Evolutionary conservation across 2,888 invertebrate genomes (phyloP).

Genomic region (Dendrolimus houi): DNA sequence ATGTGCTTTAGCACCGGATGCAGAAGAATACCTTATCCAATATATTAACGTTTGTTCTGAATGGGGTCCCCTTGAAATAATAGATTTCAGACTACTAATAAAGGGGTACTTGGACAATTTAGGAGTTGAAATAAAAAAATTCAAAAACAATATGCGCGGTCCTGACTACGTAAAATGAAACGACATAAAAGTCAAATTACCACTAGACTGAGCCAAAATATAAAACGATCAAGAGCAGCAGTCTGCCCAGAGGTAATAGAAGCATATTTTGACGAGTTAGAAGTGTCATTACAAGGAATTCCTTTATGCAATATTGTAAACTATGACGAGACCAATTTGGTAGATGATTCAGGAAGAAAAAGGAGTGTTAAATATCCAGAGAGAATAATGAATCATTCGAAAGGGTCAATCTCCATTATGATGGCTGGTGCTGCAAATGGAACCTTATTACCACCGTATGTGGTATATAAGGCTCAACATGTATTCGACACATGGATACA

Average conservation of each 20-base stretch:
- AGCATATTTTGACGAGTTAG: slow-evolving; percentile 9
- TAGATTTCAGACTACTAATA: slow-evolving; percentile 9
- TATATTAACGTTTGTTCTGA: slow-evolving; percentile 9
- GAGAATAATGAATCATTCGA: slow-evolving; percentile 1
- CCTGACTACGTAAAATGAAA: slow-evolving; percentile 3
- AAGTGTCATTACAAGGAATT: not conserved
- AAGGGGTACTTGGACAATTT: slow-evolving; percentile 11
- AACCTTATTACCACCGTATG: slow-evolving; percentile 1
- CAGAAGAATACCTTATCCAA: slow-evolving; percentile 9
- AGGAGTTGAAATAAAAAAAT: slow-evolving; percentile 1
- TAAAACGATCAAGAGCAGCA: slow-evolving; percentile 14
- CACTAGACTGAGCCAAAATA: slow-evolving; percentile 8
- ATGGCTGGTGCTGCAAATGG: slow-evolving; percentile 1
- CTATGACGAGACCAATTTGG: slow-evolving; percentile 2
- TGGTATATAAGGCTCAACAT: slow-evolving; percentile 2
- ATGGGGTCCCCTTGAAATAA: slow-evolving; percentile 9
- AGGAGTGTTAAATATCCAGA: slow-evolving; percentile 4
- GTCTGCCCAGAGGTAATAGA: slow-evolving; percentile 12
- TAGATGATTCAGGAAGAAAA: slow-evolving; percentile 1
- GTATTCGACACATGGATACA: not conserved
- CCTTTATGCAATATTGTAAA: slow-evolving; percentile 1
- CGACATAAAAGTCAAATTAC: slow-evolving; percentile 14
- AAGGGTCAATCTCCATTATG: slow-evolving; percentile 2
- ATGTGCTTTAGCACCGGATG: slow-evolving; percentile 7
- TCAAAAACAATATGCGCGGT: not conserved